Evolutionary conservation across 1,140 invertebrate genomes (phyloP), one percentile per base, ranked within the genome.

Genomic region (Ooceraea biroi): DNA sequence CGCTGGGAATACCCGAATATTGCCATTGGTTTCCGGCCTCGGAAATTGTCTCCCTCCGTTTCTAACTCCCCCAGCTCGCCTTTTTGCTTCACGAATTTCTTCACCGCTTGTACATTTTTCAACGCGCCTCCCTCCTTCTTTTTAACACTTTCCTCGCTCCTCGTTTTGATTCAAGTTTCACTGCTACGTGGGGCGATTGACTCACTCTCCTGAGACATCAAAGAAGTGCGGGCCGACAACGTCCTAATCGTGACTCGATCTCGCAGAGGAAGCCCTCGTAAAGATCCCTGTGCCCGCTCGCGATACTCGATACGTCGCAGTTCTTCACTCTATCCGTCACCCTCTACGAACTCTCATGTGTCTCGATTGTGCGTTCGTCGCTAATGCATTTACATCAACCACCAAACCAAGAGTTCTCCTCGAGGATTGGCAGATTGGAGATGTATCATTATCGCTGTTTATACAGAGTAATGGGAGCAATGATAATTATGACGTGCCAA

Each of bases 181-280:
- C n/a, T 25, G 14, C 14, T 48, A 46, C 50, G 27, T 57, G 41
- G 36, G 76, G n/a, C 22, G 48, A 36, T 44, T 36, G 14, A 4
- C 61, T 68, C 22, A 44, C 25, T 78, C 76, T 80, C 76, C 48
- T 7, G 76, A 17, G 63, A 80, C 14, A 58, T 82, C 55, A 63
- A 61, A 74, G 69, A 82, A 74, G 78, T 19, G 44, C 44, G 78
- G 27, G 25, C 58, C 78, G 78, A 74, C 76, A 71, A 80, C 27
- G 27, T 82, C 69, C 78, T 82, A 82, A 82, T 82, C 78, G 46
- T 61, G 69, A 55, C 41, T 61, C 44, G 71, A 82, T 82, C 78
- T 82, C 66, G 19, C 27, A 19, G 27, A 82, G 78, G 44, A 82
- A 82, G 52, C 71, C 30, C 71, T 73, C 55, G 58, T 82, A 80